Conservation (phyloP, 2,113 vertebrate species). For the Microtus pennsylvanicus region DNA sequence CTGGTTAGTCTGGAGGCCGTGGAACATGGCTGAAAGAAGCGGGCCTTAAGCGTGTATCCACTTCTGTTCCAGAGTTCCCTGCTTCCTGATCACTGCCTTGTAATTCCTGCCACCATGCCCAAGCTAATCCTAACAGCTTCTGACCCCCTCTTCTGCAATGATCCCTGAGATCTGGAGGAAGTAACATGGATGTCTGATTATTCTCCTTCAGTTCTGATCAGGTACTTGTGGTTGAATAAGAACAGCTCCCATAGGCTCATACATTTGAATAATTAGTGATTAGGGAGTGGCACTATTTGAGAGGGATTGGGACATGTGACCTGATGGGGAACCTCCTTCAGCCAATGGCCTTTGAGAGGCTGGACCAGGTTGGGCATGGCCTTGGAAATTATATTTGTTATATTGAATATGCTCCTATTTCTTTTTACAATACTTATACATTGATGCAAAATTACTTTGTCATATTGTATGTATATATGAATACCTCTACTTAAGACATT, state of each 20-base stretch:
- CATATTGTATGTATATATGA: too few relatives aligned
- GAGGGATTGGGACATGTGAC: background rate
- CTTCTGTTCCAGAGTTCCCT: background rate
- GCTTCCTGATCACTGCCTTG: background rate
- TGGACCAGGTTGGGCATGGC: too few relatives aligned
- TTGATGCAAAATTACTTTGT: too few relatives aligned
- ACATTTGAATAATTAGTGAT: background rate
- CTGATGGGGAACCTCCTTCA: background rate
- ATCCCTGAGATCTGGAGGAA: too few relatives aligned
- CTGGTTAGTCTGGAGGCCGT: background rate
- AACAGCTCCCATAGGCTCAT: background rate
- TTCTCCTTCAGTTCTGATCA: background rate
- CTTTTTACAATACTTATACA: too few relatives aligned
- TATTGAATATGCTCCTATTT: too few relatives aligned
- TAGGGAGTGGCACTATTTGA: background rate
- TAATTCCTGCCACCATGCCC: background rate
- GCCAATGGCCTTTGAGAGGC: too few relatives aligned
- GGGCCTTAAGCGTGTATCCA: too few relatives aligned
- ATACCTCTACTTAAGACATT: too few relatives aligned
- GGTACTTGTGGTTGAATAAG: background rate
- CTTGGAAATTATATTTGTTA: too few relatives aligned
- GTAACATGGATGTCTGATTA: background rate
- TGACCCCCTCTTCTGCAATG: background rate
- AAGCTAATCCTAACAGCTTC: background rate
- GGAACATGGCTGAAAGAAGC: background rate